Evolutionary conservation across 2,797 vertebrate genomes (phyloP), one percentile per base, ranked within the genome.

Genomic region (Amniataba percoides): DNA sequence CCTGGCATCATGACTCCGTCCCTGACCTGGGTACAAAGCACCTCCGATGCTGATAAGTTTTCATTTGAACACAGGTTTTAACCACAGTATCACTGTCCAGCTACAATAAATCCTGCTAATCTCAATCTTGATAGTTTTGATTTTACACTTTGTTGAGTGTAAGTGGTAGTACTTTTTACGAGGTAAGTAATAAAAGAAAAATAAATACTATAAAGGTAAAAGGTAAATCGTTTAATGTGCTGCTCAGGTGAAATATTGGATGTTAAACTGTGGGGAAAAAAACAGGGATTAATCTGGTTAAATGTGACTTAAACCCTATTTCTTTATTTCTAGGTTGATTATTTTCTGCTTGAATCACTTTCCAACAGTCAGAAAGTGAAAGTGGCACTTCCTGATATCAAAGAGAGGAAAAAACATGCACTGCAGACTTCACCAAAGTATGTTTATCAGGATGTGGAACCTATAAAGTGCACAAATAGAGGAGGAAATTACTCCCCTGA

Each of bases 381-480:
- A 31, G 27, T 31, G 5, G 27, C 25, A 65, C 21, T 57, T 60
- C 76, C 58, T 48, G 40, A 21, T 5, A 3, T 34, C 16, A n/a
- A 19, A 57, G 23, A 68, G 36, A 23, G 6, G 42, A 46, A 56
- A 60, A 62, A 9, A 0, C 14, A 5, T 23, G n/a, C 18, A 31
- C 16, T 18, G n/a, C 15, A 71, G 36, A 11, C 25, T 58, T 59
- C 65, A 85, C 39, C 57, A 58, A 56, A 80, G 31, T 46, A 57
- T 77, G 61, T 71, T 65, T 12, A 70, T 52, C 67, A 74, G 64
- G 36, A 82, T 42, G 48, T 64, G 62, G 59, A 53, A 58, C 0
- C n/a, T n/a, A 61, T 39, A 43, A 78, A 75, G 25, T 59, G n/a
- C 19, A 42, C 31, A 68, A 76, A 70, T 27, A 70, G 57, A 66